Base-by-base conservation (phyloP, 2,888 invertebrate species). In the Uropetala carovei region DNA sequence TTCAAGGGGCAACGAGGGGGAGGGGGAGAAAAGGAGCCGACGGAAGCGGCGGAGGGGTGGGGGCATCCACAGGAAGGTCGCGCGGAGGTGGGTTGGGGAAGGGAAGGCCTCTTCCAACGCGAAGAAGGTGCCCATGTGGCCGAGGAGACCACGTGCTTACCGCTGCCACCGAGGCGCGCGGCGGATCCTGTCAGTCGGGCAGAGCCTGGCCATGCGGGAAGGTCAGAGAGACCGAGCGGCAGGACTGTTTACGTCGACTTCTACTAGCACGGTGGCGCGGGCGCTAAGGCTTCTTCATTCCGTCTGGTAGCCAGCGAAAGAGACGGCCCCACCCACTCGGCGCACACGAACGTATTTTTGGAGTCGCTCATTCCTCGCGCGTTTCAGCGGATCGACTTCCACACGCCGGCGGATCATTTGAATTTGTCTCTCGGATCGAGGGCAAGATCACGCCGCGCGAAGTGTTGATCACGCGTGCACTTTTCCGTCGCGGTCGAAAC, bases 171-270 rank as follows among this genome's bases (percentile, higher is more conserved):
- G 64, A 68, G 64, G 43, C 68, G 89, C 89, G 30, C 64, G 64
- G 64, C 64, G 89, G 64, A 89, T 89, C 30, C 68, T 68, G 89
- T 89, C 89, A 89, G 89, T 89, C 89, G 89, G 89, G 89, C 89
- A 89, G 89, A 89, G 89, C 89, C 89, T 64, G 89, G 89, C 89
- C 89, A 89, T 89, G 89, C 89, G 89, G 89, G 43, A 89, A 89
- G 89, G 89, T 89, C 89, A 89, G 64, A 89, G 64, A 56, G 11
- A 68, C 64, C 89, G 89, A 64, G 64, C 64, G 64, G 64, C 22
- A 60, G 89, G 89, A 68, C 64, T 68, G 89, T 89, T 64, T 68
- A 43, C 56, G n/a, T 89, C 64, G 89, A 43, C 89, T 89, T 89
- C 64, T 43, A 89, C 30, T 68, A 64, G 89, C 64, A 43, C 89